Conservation (phyloP, 2,888 invertebrate species). For the Ischnus inquisitorius region DNA sequence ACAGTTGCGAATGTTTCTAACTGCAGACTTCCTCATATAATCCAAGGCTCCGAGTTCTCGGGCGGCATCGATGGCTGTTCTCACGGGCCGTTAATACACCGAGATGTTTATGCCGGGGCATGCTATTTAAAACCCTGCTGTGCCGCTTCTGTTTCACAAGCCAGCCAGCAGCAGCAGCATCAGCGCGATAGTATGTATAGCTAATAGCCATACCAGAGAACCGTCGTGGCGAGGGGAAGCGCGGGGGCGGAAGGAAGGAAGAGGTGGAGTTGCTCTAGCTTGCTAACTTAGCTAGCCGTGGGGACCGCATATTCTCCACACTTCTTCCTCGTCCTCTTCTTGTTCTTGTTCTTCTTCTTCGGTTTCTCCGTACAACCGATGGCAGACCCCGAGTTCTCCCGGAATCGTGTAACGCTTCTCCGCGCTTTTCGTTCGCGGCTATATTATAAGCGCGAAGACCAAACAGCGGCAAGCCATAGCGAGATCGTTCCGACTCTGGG, state of each 20-base stretch:
- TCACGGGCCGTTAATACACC: conserved; percentile 79
- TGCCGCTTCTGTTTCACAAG: conserved; percentile 40
- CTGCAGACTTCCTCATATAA: no score
- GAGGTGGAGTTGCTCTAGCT: conserved; percentile 41
- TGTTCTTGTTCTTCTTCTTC: neutral
- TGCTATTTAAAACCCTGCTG: conserved; percentile 75
- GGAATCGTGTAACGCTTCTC: neutral
- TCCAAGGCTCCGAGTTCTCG: no score
- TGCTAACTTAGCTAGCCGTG: conserved; percentile 17
- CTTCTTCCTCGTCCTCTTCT: no score
- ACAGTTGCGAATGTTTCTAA: no score
- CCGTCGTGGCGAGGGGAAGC: neutral
- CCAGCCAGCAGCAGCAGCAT: conserved; percentile 26
- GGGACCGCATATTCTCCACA: conserved; percentile 11
- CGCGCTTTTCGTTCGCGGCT: conserved; percentile 37
- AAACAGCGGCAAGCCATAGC: conserved; percentile 3
- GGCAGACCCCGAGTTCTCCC: neutral
- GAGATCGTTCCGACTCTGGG: conserved; percentile 34
- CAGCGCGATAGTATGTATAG: neutral
- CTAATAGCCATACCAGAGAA: conserved; percentile 32
- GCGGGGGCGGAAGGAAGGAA: conserved; percentile 66
- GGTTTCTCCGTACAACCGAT: neutral
- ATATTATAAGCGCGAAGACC: conserved; percentile 57
- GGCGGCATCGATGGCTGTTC: conserved; percentile 71
- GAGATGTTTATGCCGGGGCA: conserved; percentile 75